Conservation (phyloP, 2,888 invertebrate genomes). For the Nephrotoma appendiculata region DNA sequence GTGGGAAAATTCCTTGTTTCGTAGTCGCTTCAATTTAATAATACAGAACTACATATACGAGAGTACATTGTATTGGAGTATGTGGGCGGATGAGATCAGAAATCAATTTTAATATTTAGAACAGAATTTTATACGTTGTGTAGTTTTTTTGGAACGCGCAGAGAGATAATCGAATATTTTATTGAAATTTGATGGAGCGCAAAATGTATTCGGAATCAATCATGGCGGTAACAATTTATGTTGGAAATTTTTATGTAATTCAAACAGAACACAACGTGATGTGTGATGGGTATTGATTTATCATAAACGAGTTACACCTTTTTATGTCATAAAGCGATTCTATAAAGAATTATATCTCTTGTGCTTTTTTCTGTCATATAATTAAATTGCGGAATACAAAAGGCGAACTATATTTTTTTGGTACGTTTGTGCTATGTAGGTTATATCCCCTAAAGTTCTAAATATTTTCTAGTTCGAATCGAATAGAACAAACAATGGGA, state of each 20-base stretch:
- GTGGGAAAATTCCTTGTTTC: not conserved
- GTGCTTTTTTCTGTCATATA: not conserved
- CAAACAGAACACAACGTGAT: not conserved
- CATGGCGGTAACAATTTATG: not conserved
- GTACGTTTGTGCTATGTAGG: not conserved
- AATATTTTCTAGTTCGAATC: not conserved
- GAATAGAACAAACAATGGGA: not conserved
- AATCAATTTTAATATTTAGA: not conserved
- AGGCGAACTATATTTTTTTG: too few relatives aligned
- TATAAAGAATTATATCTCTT: not conserved
- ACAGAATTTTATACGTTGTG: not conserved
- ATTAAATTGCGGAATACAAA: not conserved
- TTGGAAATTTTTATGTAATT: not conserved
- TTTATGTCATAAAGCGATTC: too few relatives aligned
- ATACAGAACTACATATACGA: too few relatives aligned
- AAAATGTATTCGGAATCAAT: not conserved
- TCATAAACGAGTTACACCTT: not conserved
- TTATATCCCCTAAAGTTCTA: not conserved
- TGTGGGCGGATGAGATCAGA: not conserved
- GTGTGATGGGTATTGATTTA: not conserved
- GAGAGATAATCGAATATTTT: not conserved
- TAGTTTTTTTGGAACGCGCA: not conserved
- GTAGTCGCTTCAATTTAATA: too few relatives aligned
- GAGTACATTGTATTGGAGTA: not conserved
- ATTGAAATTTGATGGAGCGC: not conserved